Evolutionary conservation across 2,888 invertebrate genomes (phyloP), one percentile per base, ranked within the genome.

Genomic region (Luffia ferchaultella): DNA sequence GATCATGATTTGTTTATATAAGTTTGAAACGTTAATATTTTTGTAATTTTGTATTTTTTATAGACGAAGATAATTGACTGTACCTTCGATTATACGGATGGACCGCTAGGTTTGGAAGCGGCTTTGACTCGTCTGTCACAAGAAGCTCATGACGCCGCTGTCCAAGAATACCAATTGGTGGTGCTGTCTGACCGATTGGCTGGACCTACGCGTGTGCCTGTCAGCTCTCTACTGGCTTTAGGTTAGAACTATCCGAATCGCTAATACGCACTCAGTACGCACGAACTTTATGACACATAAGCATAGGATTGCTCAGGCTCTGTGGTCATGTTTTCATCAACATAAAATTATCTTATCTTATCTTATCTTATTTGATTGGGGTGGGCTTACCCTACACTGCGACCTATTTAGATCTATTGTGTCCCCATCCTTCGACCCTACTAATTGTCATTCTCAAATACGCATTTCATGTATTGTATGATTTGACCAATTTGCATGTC

Each of bases 51-150:
- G n/a, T 12, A 7, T 49, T 46, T 5, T 30, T 50, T 46, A 0
- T 68, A 85, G 85, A 88, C 95, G 0, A 90, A 90, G 67, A 88
- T 93, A 18, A 89, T 97, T 57, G 96, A 98, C 77, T 93, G 93
- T 54, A 95, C 96, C 46, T 98, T 93, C 85, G 91, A 90, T 41
- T 88, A 88, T 56, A 71, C 80, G 40, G 92, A 92, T 49, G 96
- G 95, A 0, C 84, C 89, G 2, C 67, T 74, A 3, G 97, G 96
- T 0, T 87, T 98, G 55, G 75, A 91, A 54, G 88, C 90, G 2
- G 92, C 95, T n/a, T 83, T 99, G 51, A 88, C 92, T 50, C 85
- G 88, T 40, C 88, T 98, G 48, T 93, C 95, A 58, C 77, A 87
- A 1, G 93, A 95, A 67, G 96, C 98, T 0, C 89, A 90, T 58